These are phyloP conservation scores for Cyclophora albipunctata DNA, from an alignment of 2,888 invertebrate species.

Conservation along the genomic window DNA sequence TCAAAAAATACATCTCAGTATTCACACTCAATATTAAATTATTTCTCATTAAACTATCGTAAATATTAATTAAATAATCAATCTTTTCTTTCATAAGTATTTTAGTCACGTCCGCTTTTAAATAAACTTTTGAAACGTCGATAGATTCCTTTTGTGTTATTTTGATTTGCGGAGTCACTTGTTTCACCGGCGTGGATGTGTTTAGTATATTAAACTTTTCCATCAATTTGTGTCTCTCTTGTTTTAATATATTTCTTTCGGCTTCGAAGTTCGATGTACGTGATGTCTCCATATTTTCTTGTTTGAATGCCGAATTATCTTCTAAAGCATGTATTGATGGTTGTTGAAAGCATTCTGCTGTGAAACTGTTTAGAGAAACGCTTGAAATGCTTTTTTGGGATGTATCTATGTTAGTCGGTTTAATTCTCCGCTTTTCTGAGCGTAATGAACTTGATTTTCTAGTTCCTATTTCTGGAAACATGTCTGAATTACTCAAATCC, in stretches of 20 bases:
- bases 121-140: conserved; percentile 18
- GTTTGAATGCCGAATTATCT: conserved; percentile 56
- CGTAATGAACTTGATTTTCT: conserved; percentile 51
- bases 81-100: conserved; percentile 71
- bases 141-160: conserved; percentile 19
- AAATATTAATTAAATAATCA: conserved; percentile 73
- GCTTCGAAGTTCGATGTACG: conserved; percentile 49
- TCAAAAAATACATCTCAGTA: conserved; percentile 81
- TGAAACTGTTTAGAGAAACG: conserved; percentile 52
- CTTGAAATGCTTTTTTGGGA: conserved; percentile 46
- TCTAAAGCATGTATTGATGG: conserved; percentile 42
- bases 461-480: conserved; percentile 62
- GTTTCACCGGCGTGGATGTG: conserved; percentile 48
- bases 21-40: conserved; percentile 79
- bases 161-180: conserved; percentile 41
- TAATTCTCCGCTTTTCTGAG: conserved; percentile 62
- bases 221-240: conserved; percentile 61
- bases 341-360: conserved; percentile 49
- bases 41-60: conserved; percentile 74
- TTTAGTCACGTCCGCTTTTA: conserved; percentile 54
- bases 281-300: conserved; percentile 43
- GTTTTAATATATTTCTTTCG: conserved; percentile 59
- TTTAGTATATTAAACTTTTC: conserved; percentile 64
- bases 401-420: conserved; percentile 67
- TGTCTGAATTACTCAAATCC: conserved; percentile 56